phyloP scores from a whole-genome alignment of 2,888 invertebrate genomes.

The Ophion costatus region DNA sequence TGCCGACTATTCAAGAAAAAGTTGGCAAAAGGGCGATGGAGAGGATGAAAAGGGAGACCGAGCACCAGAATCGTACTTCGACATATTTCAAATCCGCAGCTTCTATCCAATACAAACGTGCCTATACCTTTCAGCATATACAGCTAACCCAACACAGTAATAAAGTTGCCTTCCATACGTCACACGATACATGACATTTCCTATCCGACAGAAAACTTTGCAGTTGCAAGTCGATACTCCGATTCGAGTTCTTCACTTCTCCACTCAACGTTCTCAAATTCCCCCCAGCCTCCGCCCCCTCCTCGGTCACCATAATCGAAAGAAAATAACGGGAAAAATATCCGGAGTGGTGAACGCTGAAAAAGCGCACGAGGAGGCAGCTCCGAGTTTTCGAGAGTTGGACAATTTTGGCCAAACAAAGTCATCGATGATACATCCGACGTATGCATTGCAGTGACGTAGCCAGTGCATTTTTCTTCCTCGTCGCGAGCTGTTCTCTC shows the following conservation, averaged over 20 bases:
- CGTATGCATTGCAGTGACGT: neutral
- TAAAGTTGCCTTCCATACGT: neutral
- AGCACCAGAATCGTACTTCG: conserved; percentile 49
- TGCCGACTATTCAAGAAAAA: conserved; percentile 63
- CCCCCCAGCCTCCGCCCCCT: neutral
- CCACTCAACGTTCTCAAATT: neutral
- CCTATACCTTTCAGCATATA: neutral
- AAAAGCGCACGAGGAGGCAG: neutral
- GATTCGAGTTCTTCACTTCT: conserved; percentile 48
- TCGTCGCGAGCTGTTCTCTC: conserved; percentile 8
- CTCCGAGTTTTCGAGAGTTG: neutral
- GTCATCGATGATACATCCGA: neutral
- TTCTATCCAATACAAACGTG: neutral
- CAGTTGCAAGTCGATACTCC: conserved; percentile 29
- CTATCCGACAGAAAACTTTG: conserved; percentile 52
- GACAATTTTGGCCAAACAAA: neutral
- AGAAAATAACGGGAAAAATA: neutral
- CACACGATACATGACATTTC: neutral
- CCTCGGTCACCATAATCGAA: neutral
- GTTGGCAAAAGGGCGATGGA: conserved; percentile 16
- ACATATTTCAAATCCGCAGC: conserved; percentile 37
- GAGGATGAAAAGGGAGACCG: neutral
- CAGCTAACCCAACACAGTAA: conserved; percentile 1
- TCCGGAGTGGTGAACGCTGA: neutral
- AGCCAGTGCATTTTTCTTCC: conserved; percentile 61